These are phyloP conservation scores for Thunnus thynnus DNA, from an alignment of 2,113 vertebrate species.

Conservation along the genomic window DNA sequence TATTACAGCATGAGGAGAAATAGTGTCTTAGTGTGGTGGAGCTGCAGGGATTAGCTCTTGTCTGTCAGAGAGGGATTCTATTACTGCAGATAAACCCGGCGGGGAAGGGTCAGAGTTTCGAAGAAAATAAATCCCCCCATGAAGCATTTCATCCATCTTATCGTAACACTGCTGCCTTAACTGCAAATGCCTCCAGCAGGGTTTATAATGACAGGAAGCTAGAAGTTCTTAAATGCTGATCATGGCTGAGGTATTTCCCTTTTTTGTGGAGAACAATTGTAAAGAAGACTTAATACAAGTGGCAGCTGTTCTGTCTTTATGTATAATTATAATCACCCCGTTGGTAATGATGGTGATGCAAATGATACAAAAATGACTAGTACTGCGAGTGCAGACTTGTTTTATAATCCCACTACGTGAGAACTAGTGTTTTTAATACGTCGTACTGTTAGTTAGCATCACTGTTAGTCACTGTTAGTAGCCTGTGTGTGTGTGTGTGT, in stretches of 20 bases:
- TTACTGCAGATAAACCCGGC: slow-evolving; percentile 45
- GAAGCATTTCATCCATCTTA: slow-evolving; percentile 16
- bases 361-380: neutral
- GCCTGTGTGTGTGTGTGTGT: slow-evolving; percentile 1
- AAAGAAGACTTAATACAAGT: neutral
- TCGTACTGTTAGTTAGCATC: neutral
- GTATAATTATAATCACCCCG: neutral
- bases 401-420: neutral
- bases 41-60: slow-evolving; percentile 19
- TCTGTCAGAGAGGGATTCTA: slow-evolving; percentile 23
- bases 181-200: neutral
- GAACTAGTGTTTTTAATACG: neutral
- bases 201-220: slow-evolving; percentile 1
- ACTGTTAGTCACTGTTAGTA: neutral
- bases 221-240: neutral
- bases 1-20: neutral
- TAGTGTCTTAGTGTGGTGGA: slow-evolving; percentile 9
- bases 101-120: neutral
- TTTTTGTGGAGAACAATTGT: neutral
- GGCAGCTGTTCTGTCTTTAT: neutral
- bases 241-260: neutral
- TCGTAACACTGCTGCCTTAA: neutral
- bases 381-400: neutral
- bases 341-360: neutral
- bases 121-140: neutral